Evolutionary conservation across 2,888 invertebrate genomes (phyloP).

Genomic region (Drosophila mimetica): DNA sequence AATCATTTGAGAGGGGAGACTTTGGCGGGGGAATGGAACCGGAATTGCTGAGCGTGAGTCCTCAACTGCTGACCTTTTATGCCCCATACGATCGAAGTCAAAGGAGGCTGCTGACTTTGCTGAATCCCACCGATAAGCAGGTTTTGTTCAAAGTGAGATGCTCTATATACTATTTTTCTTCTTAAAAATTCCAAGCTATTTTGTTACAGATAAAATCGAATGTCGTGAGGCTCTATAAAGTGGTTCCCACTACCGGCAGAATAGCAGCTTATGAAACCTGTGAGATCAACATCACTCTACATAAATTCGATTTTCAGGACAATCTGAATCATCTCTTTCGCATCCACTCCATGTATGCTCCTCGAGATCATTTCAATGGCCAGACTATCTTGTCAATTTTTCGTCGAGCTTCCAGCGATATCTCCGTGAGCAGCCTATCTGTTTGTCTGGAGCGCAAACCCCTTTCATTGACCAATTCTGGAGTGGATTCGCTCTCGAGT

Average conservation of each 20-base stretch:
- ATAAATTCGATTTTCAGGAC: slow-evolving; percentile 25
- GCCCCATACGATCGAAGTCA: slow-evolving; percentile 55
- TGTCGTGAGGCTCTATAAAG: slow-evolving; percentile 27
- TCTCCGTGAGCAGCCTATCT: neutral
- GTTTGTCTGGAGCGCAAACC: slow-evolving; percentile 11
- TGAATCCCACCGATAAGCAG: slow-evolving; percentile 37
- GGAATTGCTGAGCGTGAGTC: slow-evolving; percentile 43
- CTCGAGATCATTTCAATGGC: accelerated
- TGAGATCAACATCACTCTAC: slow-evolving; percentile 43
- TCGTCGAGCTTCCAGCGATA: neutral
- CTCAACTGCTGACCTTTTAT: slow-evolving; percentile 51
- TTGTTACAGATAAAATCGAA: slow-evolving; percentile 36
- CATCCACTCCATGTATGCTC: slow-evolving; percentile 23
- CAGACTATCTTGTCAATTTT: slow-evolving; percentile 26
- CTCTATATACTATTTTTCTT: too few species aligned
- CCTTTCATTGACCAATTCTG: slow-evolving; percentile 1
- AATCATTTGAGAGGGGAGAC: slow-evolving; percentile 14
- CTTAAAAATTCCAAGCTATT: too few species aligned
- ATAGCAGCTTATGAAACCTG: slow-evolving; percentile 42
- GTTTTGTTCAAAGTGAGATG: slow-evolving; percentile 55
- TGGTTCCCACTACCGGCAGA: slow-evolving; percentile 44
- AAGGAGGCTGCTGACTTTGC: slow-evolving; percentile 43
- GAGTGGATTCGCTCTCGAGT: neutral
- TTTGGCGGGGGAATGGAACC: neutral
- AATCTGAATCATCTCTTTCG: slow-evolving; percentile 34